These are phyloP conservation scores for Eurystomus gularis DNA, from an alignment of 2,113 vertebrate genomes.

Conservation along the genomic window DNA sequence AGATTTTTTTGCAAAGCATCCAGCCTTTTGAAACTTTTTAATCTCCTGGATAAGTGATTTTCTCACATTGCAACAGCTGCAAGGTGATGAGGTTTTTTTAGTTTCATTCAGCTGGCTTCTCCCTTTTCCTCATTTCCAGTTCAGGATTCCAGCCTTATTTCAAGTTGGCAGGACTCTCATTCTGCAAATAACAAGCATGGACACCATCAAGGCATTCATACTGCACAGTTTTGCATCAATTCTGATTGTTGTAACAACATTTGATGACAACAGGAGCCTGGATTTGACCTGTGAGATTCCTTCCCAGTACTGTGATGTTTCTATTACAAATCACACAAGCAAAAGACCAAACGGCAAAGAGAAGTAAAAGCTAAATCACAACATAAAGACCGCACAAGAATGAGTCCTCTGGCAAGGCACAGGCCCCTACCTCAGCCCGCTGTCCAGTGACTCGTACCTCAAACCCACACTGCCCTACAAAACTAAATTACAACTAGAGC, in stretches of 20 bases:
- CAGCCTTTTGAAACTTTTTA: not conserved
- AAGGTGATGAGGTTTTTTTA: not conserved
- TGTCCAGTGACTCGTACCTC: not conserved
- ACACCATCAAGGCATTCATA: not conserved
- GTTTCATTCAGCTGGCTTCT: slow-evolving; percentile 1
- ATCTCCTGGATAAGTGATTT: not conserved
- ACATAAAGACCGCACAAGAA: not conserved
- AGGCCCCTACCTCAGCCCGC: not conserved
- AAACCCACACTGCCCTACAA: not conserved
- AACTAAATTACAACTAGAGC: not conserved
- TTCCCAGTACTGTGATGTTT: not conserved
- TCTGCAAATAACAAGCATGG: not conserved
- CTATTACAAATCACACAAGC: not conserved
- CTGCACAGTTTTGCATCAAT: not conserved
- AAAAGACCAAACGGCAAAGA: not conserved
- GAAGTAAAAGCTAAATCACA: not conserved
- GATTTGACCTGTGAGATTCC: not conserved
- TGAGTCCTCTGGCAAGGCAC: not conserved
- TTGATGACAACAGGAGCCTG: not conserved
- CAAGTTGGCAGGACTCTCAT: not conserved
- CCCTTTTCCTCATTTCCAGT: not conserved
- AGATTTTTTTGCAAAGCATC: not conserved
- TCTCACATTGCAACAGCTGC: not conserved
- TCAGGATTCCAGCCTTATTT: not conserved
- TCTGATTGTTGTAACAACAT: not conserved